Conservation (phyloP, 2,113 vertebrate genomes). For the Colossoma macropomum region DNA sequence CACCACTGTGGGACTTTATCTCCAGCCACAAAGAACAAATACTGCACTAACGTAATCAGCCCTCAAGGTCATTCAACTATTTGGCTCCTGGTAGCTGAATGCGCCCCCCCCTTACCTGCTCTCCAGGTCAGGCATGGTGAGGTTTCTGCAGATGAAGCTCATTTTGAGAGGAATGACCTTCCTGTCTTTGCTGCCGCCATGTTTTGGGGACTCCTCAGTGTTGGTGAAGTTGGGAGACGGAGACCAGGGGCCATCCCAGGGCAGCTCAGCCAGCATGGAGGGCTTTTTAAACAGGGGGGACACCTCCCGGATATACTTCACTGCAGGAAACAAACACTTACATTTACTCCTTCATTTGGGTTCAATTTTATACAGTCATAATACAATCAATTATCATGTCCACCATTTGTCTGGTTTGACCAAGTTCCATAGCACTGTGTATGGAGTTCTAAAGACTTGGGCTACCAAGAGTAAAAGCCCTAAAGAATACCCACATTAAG, state of each 20-base stretch:
- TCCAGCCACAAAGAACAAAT: no score
- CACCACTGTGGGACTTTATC: no score
- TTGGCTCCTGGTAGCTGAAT: no score
- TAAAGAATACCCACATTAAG: no score
- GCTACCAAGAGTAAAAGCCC: no score
- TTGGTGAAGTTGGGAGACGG: constrained; percentile 80
- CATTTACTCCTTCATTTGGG: background rate
- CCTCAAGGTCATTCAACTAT: no score
- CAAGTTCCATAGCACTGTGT: no score
- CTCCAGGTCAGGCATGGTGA: constrained; percentile 96
- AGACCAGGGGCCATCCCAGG: constrained; percentile 85
- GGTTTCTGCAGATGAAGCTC: constrained; percentile 94
- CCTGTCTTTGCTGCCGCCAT: constrained; percentile 82
- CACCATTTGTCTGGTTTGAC: no score
- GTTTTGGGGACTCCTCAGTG: constrained; percentile 90
- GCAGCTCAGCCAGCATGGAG: constrained; percentile 88
- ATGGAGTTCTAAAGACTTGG: no score
- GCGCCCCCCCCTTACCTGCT: constrained; percentile 80
- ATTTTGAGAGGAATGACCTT: constrained; percentile 95
- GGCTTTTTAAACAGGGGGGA: constrained; percentile 96
- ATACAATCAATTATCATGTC: no score
- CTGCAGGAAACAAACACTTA: constrained; percentile 66
- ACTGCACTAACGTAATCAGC: no score
- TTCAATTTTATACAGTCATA: no score
- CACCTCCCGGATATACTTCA: constrained; percentile 95